Evolutionary conservation across 2,888 invertebrate species (phyloP).

Genomic region (Thereva nobilitata): DNA sequence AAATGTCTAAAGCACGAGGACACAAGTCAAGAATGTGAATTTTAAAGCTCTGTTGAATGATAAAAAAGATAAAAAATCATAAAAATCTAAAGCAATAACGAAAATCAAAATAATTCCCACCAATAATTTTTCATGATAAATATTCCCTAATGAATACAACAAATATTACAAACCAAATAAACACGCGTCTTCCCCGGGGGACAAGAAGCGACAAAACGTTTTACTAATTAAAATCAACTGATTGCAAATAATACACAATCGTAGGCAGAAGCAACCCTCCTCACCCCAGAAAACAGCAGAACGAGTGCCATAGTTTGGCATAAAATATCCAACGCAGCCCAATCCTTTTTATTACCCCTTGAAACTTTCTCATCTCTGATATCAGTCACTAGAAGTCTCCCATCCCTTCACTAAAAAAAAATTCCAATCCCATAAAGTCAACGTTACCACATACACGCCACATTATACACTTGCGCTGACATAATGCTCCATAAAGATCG

Average conservation of each 20-base stretch:
- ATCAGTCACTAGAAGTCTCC: not conserved
- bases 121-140: too few relatives aligned
- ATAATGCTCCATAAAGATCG: slow-evolving; percentile 40
- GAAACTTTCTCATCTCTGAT: not conserved
- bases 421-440: slow-evolving; percentile 4
- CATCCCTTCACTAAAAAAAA: not conserved
- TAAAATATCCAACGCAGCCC: too few relatives aligned
- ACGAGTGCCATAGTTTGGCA: too few relatives aligned
- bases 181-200: not conserved
- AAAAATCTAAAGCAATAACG: too few relatives aligned
- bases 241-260: slow-evolving; percentile 25
- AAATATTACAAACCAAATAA: not conserved
- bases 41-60: too few relatives aligned
- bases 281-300: too few relatives aligned
- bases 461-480: slow-evolving; percentile 35
- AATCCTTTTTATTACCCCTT: too few relatives aligned
- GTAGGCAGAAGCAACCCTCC: slow-evolving; percentile 2
- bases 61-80: too few relatives aligned
- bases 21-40: too few relatives aligned
- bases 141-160: too few relatives aligned
- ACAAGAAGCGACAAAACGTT: slow-evolving; percentile 13
- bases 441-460: slow-evolving; percentile 29
- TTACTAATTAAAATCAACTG: slow-evolving; percentile 30
- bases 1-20: too few relatives aligned
- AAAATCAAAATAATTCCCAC: too few relatives aligned